Conservation (phyloP, 2,888 invertebrate species). For the Brachynemurus nebulosus region DNA sequence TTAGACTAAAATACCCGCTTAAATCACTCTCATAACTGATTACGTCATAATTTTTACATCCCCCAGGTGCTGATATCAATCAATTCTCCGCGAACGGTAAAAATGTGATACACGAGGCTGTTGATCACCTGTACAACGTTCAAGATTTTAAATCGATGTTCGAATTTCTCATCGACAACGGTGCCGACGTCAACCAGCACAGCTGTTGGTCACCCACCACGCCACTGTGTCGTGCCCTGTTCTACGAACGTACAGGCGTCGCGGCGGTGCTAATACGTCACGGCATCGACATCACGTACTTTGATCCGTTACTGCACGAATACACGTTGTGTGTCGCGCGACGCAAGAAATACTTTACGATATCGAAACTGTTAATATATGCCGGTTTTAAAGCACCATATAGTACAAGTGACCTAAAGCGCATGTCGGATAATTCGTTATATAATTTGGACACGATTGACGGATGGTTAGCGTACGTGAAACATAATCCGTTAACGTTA, state of each 20-base stretch:
- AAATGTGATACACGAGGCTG: slow-evolving; percentile 45
- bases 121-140: slow-evolving; percentile 38
- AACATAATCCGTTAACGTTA: slow-evolving; percentile 36
- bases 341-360: slow-evolving; percentile 28
- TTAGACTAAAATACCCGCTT: too few species aligned
- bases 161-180: slow-evolving; percentile 31
- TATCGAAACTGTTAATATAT: slow-evolving; percentile 30
- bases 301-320: slow-evolving; percentile 39
- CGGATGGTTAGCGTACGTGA: slow-evolving; percentile 32
- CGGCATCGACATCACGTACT: slow-evolving; percentile 48
- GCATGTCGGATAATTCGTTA: slow-evolving; percentile 22
- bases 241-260: slow-evolving; percentile 32
- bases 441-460: slow-evolving; percentile 24
- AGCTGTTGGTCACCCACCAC: slow-evolving; percentile 21
- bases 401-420: slow-evolving; percentile 28
- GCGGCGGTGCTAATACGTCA: slow-evolving; percentile 43
- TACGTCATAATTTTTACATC: too few species aligned
- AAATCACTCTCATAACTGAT: too few species aligned
- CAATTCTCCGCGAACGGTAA: slow-evolving; percentile 30
- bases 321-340: slow-evolving; percentile 42
- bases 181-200: slow-evolving; percentile 27
- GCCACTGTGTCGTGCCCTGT: slow-evolving; percentile 32
- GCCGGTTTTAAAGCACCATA: slow-evolving; percentile 30
- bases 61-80: slow-evolving; percentile 41
- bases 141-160: slow-evolving; percentile 40